Percentiles rank a stretch among this genome's conserved stretches.
phyloP scores from a whole-genome alignment of 2,797 vertebrate genomes.

The Labroides dimidiatus region DNA sequence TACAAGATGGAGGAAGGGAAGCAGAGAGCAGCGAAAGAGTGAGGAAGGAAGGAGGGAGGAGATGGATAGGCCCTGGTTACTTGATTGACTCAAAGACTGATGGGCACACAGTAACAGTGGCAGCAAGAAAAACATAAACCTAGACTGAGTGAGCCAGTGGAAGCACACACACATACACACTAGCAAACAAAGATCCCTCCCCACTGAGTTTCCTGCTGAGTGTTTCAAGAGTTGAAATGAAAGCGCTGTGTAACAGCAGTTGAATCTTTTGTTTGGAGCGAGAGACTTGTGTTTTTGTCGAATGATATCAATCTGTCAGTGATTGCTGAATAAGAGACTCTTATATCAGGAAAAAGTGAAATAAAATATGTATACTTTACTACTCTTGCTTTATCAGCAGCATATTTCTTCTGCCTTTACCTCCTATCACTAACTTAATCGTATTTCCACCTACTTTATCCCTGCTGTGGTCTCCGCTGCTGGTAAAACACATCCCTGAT shows the following conservation, averaged over 20 bases:
- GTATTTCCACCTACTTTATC: conserved; percentile 47
- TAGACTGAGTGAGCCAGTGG: conserved; percentile 26
- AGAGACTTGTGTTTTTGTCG: conserved; percentile 1
- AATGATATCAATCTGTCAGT: conserved; percentile 25
- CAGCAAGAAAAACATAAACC: conserved; percentile 34
- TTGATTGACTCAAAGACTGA: conserved; percentile 57
- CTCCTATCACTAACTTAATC: conserved; percentile 52
- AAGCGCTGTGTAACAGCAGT: conserved; percentile 17
- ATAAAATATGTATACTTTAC: conserved; percentile 39
- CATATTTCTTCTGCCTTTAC: conserved; percentile 35
- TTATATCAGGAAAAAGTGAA: conserved; percentile 15
- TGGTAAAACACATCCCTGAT: conserved; percentile 63
- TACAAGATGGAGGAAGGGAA: conserved; percentile 51
- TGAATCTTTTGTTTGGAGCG: conserved; percentile 6
- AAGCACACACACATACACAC: conserved; percentile 20
- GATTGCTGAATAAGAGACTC: not conserved
- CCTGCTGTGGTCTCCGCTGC: conserved; percentile 44
- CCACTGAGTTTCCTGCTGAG: conserved; percentile 32
- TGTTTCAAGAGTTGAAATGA: conserved; percentile 43
- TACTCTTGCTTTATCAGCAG: conserved; percentile 29
- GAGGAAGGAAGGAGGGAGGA: conserved; percentile 15
- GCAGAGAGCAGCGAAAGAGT: conserved; percentile 20
- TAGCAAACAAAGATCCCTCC: conserved; percentile 7
- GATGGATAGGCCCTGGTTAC: conserved; percentile 43
- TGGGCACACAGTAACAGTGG: conserved; percentile 32